Evolutionary conservation across 2,113 vertebrate genomes (phyloP).

Genomic region (Orcinus orca): DNA sequence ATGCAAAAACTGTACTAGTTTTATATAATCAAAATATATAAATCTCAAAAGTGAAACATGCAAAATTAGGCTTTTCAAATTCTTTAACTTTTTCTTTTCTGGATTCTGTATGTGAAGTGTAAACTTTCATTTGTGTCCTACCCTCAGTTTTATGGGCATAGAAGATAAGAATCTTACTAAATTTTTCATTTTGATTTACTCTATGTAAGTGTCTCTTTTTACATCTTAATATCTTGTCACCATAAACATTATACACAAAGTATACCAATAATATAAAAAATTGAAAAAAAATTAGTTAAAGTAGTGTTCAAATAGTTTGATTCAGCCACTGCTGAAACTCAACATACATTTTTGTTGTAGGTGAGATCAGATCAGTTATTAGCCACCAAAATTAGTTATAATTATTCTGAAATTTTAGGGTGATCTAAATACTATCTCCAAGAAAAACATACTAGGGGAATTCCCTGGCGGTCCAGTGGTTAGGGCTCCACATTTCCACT

Average conservation of each 20-base stretch:
- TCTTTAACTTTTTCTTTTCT: background rate
- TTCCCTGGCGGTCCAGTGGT: background rate
- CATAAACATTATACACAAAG: background rate
- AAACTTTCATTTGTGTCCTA: conserved; percentile 3
- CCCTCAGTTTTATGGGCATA: background rate
- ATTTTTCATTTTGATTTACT: conserved; percentile 37
- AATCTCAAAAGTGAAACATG: conserved; percentile 7
- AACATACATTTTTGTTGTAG: background rate
- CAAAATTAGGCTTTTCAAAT: conserved; percentile 22
- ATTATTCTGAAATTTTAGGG: conserved; percentile 18
- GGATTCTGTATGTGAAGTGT: background rate
- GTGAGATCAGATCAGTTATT: background rate
- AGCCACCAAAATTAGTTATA: background rate
- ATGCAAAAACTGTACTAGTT: background rate
- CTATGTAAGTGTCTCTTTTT: background rate
- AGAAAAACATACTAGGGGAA: background rate
- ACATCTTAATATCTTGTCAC: conserved; percentile 32
- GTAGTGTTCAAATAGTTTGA: background rate
- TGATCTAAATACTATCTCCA: background rate
- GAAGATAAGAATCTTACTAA: conserved; percentile 19
- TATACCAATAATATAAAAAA: background rate
- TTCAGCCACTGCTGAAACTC: conserved; percentile 31
- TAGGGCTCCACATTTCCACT: background rate
- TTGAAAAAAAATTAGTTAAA: conserved; percentile 22
- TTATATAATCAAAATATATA: conserved; percentile 17